phyloP scores from a whole-genome alignment of 2,113 vertebrate species.

The Riparia riparia region DNA sequence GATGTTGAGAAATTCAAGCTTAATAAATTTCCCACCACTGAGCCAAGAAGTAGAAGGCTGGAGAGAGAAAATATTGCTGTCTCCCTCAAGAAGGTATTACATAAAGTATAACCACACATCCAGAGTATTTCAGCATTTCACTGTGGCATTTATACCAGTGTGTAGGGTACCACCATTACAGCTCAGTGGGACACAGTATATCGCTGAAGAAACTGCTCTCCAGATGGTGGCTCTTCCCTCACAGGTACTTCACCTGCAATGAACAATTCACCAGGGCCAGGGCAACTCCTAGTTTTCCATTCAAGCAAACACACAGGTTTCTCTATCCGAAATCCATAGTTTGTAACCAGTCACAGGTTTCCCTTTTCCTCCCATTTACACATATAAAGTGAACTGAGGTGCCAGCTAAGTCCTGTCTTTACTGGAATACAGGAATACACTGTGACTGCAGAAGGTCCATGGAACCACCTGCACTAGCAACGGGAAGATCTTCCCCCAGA shows the following conservation, averaged over 20 bases:
- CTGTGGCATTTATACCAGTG: background rate
- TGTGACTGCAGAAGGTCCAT: background rate
- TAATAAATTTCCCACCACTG: constrained; percentile 12
- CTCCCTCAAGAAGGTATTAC: constrained; percentile 11
- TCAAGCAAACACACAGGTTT: background rate
- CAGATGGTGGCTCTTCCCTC: background rate
- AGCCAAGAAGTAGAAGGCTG: background rate
- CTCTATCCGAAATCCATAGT: background rate
- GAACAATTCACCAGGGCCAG: background rate
- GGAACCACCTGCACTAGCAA: background rate
- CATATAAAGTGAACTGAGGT: accelerated
- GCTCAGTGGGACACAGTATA: background rate
- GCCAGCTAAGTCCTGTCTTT: background rate
- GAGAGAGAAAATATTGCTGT: background rate
- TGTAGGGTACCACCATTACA: background rate
- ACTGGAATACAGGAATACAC: background rate
- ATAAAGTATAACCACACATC: background rate
- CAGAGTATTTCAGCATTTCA: background rate
- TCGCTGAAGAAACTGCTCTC: background rate
- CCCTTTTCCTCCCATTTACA: background rate
- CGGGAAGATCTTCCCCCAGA: background rate
- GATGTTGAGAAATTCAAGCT: constrained; percentile 34
- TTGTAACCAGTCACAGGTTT: background rate
- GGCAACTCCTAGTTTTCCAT: background rate
- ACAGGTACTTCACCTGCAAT: background rate